Evolutionary conservation across 1,140 invertebrate species (phyloP).

Genomic region (Conus ventricosus): DNA sequence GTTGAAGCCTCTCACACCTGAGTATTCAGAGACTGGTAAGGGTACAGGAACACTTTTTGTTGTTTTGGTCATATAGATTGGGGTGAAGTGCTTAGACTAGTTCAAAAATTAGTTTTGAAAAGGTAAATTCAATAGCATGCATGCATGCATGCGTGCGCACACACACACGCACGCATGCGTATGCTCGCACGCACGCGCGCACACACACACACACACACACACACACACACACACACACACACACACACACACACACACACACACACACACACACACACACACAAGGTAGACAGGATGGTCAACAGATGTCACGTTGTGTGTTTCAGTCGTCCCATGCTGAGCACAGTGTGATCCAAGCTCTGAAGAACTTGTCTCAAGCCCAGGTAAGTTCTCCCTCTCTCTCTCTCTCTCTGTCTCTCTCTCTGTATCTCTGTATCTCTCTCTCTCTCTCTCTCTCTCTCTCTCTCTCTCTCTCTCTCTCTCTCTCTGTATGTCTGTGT

Average conservation of each 20-base stretch:
- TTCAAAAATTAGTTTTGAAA: too few species aligned
- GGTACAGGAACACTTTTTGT: too few species aligned
- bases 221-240: not conserved
- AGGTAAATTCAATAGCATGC: too few species aligned
- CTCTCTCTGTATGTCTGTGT: not conserved
- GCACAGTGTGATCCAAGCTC: conserved; percentile 94
- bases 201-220: not conserved
- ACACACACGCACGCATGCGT: not conserved
- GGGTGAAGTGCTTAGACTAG: too few species aligned
- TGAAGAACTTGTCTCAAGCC: conserved; percentile 93
- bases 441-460: not conserved
- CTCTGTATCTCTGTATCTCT: not conserved
- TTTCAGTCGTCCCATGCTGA: conserved; percentile 92
- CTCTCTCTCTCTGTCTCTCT: not conserved
- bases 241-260: not conserved
- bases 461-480: not conserved
- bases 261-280: not conserved
- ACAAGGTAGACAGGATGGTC: not conserved
- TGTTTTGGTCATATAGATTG: too few species aligned
- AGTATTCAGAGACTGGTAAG: too few species aligned
- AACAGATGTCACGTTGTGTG: conserved; percentile 54
- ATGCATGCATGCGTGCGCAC: not conserved
- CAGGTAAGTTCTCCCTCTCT: conserved; percentile 77
- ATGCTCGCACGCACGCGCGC: not conserved
- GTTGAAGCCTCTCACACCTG: too few species aligned